Conservation (phyloP, 2,888 invertebrate genomes). For the Ophion costatus region DNA sequence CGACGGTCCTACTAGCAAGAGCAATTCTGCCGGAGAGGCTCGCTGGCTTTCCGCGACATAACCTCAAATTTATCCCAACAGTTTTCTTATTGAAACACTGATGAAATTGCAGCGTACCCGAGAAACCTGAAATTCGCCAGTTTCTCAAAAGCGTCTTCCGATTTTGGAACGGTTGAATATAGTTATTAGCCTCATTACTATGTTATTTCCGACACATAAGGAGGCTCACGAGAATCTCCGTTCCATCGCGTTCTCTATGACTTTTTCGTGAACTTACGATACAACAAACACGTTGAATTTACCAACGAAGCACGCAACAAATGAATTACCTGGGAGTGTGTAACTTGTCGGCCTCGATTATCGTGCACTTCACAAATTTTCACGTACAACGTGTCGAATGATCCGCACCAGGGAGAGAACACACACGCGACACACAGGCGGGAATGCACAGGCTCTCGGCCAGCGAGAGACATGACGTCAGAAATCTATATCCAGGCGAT, state of each 20-base stretch:
- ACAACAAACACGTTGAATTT: neutral
- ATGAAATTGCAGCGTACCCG: constrained; percentile 4
- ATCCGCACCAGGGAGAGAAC: constrained; percentile 65
- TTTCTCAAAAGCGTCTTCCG: neutral
- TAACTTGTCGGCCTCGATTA: constrained; percentile 54
- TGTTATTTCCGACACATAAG: constrained; percentile 40
- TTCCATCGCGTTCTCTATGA: neutral
- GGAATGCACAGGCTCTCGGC: constrained; percentile 35
- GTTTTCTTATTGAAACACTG: constrained; percentile 49
- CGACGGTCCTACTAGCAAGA: constrained; percentile 49
- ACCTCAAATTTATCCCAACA: constrained; percentile 43
- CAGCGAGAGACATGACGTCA: constrained; percentile 72
- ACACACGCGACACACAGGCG: constrained; percentile 54
- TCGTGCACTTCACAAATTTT: constrained; percentile 57
- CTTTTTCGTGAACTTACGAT: neutral
- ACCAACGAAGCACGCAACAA: neutral
- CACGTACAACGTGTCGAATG: constrained; percentile 74
- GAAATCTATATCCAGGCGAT: constrained; percentile 40
- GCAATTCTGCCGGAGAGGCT: constrained; percentile 42
- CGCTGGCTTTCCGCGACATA: constrained; percentile 53
- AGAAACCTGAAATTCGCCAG: neutral
- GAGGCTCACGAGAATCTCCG: constrained; percentile 4
- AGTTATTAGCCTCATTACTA: neutral
- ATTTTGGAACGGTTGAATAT: neutral
- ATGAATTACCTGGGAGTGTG: constrained; percentile 62